Evolutionary conservation across 1,140 invertebrate genomes (phyloP), one percentile per base, ranked within the genome.

Genomic region (Akabosia matsudoensis): DNA sequence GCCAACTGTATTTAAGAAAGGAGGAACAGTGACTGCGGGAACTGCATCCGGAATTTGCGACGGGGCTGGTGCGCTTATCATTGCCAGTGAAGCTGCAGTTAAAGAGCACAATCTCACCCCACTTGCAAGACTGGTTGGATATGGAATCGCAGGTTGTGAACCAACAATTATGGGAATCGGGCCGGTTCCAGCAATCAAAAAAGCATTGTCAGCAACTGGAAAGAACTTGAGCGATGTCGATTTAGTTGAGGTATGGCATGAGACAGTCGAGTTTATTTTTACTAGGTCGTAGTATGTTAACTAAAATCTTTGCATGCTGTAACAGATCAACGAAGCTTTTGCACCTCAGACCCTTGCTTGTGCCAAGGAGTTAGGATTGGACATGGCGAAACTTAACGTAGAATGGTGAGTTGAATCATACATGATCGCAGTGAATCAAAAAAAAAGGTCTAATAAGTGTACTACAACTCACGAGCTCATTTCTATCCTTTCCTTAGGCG

Each of bases 31-130:
- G 1, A 98, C 95, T 64, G 97, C 97, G 76, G 97, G 95, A 67
- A 92, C 93, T 82, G 95, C 97, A 75, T 98, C 96, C 1, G 97
- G 97, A 78, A 91, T 99, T 70, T 96, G 93, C 85, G 97, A 99
- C 87, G 97, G 97, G 33, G 97, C 97, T 31, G 94, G 91, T 37
- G 92, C 94, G 74, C 86, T 99, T 2, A 87, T 99, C 37, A 82
- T 99, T 67, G 96, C 96, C 14, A 94, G 90, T 82, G 97, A 98
- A 86, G 92, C 92, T 82, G 94, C 95, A 33, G 86, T 95, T 0
- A 92, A 92, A 82, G 84, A 92, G 79, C 87, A 97, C 83, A 90
- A 90, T 75, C 85, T 99, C 0, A 93, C 87, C 81, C 92, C 93
- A 0, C 83, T 95, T 18, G 93, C 92, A 7, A 87, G 93, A 71